Percentiles rank a stretch among this genome's conserved stretches.
Evolutionary conservation across 2,888 invertebrate genomes (phyloP).

Genomic region (Apotomis turbidana): DNA sequence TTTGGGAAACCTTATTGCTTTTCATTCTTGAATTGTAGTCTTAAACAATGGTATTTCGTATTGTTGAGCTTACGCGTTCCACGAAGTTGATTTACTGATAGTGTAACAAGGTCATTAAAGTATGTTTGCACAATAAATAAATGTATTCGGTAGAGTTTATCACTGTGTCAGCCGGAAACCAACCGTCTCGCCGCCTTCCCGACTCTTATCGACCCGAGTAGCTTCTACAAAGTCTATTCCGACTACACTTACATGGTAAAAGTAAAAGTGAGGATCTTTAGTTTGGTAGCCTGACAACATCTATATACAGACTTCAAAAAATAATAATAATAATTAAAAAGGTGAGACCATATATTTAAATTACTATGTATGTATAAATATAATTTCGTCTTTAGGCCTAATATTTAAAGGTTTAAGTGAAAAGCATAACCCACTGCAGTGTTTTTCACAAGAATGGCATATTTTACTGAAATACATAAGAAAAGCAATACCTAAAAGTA

Average conservation of each 20-base stretch:
- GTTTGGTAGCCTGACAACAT: not conserved
- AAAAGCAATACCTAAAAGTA: too few species aligned
- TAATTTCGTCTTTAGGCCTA: too few species aligned
- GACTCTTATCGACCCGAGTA: constrained; percentile 63
- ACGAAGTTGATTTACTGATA: constrained; percentile 52
- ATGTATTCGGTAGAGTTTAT: constrained; percentile 63
- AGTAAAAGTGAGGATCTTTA: not conserved
- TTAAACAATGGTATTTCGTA: not conserved
- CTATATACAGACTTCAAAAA: not conserved
- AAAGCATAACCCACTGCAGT: too few species aligned
- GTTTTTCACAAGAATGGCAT: too few species aligned
- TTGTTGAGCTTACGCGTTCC: constrained; percentile 38
- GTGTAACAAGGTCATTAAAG: constrained; percentile 47
- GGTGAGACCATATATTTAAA: too few species aligned
- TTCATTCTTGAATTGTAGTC: constrained; percentile 28
- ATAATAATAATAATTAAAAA: not conserved
- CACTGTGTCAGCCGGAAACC: constrained; percentile 69
- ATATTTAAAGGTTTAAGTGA: too few species aligned
- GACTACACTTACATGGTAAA: not conserved
- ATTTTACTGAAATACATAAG: too few species aligned
- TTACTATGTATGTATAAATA: too few species aligned
- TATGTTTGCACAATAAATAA: constrained; percentile 55
- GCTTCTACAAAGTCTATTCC: constrained; percentile 48
- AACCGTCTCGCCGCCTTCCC: constrained; percentile 67
- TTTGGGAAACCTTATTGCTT: constrained; percentile 15